Conservation (phyloP, 1,140 invertebrate genomes). For the Cotesia vestalis region DNA sequence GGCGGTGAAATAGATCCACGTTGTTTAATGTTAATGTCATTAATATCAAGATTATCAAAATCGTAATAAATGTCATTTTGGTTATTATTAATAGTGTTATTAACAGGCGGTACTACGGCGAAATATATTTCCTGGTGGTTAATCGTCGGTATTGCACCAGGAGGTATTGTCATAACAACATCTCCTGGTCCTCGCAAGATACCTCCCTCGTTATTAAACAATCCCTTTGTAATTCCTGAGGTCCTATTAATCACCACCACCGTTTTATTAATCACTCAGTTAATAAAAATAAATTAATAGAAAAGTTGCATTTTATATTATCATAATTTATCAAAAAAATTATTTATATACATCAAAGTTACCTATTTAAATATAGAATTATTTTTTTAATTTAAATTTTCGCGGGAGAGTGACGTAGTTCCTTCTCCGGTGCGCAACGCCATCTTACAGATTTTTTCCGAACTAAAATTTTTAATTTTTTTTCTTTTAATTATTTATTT, state of each 20-base stretch:
- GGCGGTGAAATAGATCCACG: conserved; percentile 59
- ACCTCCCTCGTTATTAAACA: conserved; percentile 83
- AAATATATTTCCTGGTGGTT: conserved; percentile 93
- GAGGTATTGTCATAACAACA: conserved; percentile 87
- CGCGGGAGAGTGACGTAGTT: no score
- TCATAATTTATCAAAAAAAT: neutral
- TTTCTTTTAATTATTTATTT: no score
- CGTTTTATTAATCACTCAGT: neutral
- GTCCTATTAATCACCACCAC: conserved; percentile 53
- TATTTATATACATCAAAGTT: no score
- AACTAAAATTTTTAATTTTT: no score
- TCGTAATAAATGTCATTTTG: no score
- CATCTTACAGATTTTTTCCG: no score
- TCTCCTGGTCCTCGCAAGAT: conserved; percentile 87
- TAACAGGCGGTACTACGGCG: conserved; percentile 80
- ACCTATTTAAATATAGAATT: no score
- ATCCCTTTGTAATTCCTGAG: conserved; percentile 70
- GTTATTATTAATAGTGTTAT: conserved; percentile 70
- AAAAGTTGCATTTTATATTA: no score
- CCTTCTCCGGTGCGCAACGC: no score
- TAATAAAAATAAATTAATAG: neutral
- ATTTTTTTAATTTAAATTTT: neutral
- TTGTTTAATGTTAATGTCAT: conserved; percentile 54
- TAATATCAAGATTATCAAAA: conserved; percentile 69
- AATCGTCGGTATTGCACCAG: conserved; percentile 83